Evolutionary conservation across 2,797 vertebrate species (phyloP), one percentile per base, ranked within the genome.

Genomic region (Darevskia mixta): DNA sequence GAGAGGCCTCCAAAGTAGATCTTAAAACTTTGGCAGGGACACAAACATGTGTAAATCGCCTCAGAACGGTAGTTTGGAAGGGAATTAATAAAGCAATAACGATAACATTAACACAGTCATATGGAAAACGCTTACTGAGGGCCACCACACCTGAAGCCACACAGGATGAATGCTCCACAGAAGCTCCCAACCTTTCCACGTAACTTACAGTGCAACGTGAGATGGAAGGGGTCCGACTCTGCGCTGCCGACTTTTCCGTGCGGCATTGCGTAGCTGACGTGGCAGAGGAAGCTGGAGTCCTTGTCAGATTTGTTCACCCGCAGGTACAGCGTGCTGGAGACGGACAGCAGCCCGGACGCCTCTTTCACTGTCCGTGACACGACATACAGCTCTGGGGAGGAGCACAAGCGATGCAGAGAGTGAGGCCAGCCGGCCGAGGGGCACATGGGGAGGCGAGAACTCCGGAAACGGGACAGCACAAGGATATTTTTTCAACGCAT

Each of bases 171-270:
- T 64, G 61, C 61, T 64, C 61, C 17, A 64, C 20, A 64, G 61
- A 23, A 2, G n/a, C 20, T 2, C 18, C 6, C 29, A 25, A 4
- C 17, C 1, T 20, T 6, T 1, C 49, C 10, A 55, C 3, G 13
- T 55, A 15, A 96, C 98, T 98, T 94, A 99, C 98, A 99, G 96
- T 98, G 97, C 90, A 99, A 93, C 20, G 95, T 95, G 92, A 98
- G 96, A 66, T 64, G 92, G 95, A 98, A 98, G 72, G 55, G 7
- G 1, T 95, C 77, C 0, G 98, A 98, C 85, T 95, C 95, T 88
- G 96, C 95, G 73, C 89, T 93, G 83, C 94, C 91, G 0, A 94
- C 95, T 17, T 79, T 43, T 1, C 87, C 90, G 0, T 45, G 75
- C 0, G 97, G 97, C 95, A 98, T 95, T 15, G 64, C 91, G 96